phyloP scores from a whole-genome alignment of 1,140 invertebrate genomes.

The Tetraneura akinire region DNA sequence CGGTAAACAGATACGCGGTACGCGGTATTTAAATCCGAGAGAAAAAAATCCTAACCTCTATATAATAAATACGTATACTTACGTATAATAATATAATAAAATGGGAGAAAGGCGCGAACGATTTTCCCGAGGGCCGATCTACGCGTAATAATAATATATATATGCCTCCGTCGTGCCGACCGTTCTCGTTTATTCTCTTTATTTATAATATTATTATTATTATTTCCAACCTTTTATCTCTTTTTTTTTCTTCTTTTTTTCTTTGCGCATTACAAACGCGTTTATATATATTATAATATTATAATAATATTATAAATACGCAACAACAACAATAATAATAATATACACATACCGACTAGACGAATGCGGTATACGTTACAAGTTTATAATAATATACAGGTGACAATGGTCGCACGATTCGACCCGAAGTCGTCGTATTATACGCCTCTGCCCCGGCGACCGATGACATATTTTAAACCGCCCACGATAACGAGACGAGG shows the following conservation, averaged over 20 bases:
- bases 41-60: no score
- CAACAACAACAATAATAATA: constrained; percentile 2
- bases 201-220: background rate
- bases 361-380: background rate
- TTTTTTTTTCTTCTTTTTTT: background rate
- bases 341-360: background rate
- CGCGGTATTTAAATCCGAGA: no score
- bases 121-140: no score
- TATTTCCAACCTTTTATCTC: background rate
- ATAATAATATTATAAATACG: background rate
- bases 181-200: no score
- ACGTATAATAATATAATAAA: no score
- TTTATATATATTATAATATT: no score
- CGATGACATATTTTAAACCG: background rate
- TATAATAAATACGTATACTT: no score
- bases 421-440: constrained; percentile 37
- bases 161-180: background rate
- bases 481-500: background rate
- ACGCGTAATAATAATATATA: background rate
- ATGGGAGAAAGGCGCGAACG: no score
- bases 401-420: constrained; percentile 47
- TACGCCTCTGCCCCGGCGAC: background rate
- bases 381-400: background rate
- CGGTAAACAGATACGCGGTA: no score
- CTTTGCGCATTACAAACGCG: background rate